Base-by-base conservation (phyloP, 1,140 invertebrate genomes). In the Cydia splendana region DNA sequence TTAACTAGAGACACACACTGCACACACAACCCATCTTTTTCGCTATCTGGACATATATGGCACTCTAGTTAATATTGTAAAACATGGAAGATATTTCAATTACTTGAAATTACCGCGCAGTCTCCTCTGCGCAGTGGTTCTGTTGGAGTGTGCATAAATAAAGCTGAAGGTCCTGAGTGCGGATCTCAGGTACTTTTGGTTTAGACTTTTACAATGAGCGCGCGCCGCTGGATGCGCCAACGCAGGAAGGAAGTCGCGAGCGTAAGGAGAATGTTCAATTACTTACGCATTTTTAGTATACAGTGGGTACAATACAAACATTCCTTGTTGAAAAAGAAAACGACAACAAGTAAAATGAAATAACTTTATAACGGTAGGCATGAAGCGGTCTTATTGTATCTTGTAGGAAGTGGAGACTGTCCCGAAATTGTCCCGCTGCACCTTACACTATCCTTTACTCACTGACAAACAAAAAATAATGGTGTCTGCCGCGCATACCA, bases 131-230 rank as follows among this genome's bases (percentile, higher is more conserved):
- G n/a, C n/a, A n/a, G 91, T 91, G 91, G 91, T 93, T 91, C 90
- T 90, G 88, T 90, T 85, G 82, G 89, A 91, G 89, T 88, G 85
- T 91, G 89, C 90, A 91, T 93, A 93, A 91, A 93, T 91, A 93
- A 93, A 90, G 86, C 85, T 87, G 84, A 91, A 90, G 91, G 87
- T 88, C 85, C 89, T 83, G 80, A 80, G 87, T 88, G 85, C 86
- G 82, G 88, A 91, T 90, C 88, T 84, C 91, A 91, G 89, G 91
- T 92, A 92, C 86, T 78, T 83, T 82, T 79, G 74, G 78, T 85
- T n/a, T 83, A 75, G 80, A 85, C 76, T 81, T 1, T 2, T 18
- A 84, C 86, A 78, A 76, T 74, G 78, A 84, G 78, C 84, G 83
- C 83, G 79, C 80, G 77, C 76, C 74, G 78, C 85, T 87, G 74